Percentiles rank a stretch among this genome's conserved stretches.
These are phyloP conservation scores for Neodontobutis hainanensis DNA, from an alignment of 2,113 vertebrate genomes.

Conservation along the genomic window DNA sequence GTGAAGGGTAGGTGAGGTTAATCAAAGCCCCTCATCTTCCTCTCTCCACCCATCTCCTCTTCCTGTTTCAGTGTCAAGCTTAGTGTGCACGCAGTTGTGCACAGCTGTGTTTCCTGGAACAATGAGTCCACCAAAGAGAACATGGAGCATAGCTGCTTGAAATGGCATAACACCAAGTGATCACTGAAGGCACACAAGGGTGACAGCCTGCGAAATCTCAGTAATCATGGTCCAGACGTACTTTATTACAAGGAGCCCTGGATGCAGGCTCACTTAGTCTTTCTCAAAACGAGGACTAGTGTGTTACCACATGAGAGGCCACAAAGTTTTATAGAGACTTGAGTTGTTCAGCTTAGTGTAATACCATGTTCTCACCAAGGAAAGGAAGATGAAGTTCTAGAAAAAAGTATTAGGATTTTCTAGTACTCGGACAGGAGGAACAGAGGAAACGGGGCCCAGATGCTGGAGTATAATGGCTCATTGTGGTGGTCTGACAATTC, in stretches of 20 bases:
- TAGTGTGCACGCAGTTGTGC: conserved; percentile 38
- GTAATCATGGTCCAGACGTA: conserved; percentile 5
- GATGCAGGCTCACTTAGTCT: conserved; percentile 4
- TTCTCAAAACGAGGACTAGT: neutral
- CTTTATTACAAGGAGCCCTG: neutral
- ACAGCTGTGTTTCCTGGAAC: conserved; percentile 50
- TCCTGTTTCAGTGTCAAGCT: conserved; percentile 58
- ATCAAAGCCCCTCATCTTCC: conserved; percentile 55
- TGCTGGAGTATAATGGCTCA: no score
- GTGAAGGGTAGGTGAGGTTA: conserved; percentile 42
- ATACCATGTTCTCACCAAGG: neutral
- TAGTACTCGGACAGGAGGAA: neutral
- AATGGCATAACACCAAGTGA: conserved; percentile 42
- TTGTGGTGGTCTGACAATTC: no score
- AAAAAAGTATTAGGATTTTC: neutral
- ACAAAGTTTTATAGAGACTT: conserved; percentile 2
- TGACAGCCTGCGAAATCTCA: neutral
- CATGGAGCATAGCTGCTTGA: conserved; percentile 37
- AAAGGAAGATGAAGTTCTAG: neutral
- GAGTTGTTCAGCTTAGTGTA: conserved; percentile 4
- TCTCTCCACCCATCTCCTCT: conserved; percentile 60
- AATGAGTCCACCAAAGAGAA: conserved; percentile 48
- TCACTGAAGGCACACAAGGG: conserved; percentile 22
- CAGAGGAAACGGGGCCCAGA: neutral
- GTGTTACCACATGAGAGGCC: neutral